phyloP scores from a whole-genome alignment of 2,888 invertebrate genomes.

The Maniola hyperantus region DNA sequence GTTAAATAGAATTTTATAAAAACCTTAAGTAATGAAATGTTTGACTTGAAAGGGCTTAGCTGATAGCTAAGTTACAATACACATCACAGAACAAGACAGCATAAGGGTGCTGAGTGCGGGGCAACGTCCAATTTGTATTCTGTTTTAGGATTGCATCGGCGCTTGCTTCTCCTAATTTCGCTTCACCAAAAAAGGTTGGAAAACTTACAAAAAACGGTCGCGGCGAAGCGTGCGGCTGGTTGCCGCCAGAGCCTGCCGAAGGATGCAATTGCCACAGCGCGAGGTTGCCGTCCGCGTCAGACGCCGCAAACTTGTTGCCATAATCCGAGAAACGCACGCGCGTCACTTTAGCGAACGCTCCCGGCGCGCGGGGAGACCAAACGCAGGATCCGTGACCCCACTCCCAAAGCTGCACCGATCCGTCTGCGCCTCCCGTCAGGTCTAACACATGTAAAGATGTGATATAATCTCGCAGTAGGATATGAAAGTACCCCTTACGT shows the following conservation, averaged over 20 bases:
- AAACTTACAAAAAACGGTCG: slow-evolving; percentile 93
- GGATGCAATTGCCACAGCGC: slow-evolving; percentile 97
- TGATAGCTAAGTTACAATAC: too few species aligned
- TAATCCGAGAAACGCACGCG: slow-evolving; percentile 97
- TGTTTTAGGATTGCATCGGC: too few species aligned
- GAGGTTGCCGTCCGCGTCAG: slow-evolving; percentile 98
- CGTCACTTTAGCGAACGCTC: slow-evolving; percentile 97
- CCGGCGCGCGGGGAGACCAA: slow-evolving; percentile 94
- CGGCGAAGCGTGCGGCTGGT: slow-evolving; percentile 77
- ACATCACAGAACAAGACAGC: too few species aligned
- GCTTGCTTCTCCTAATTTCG: too few species aligned
- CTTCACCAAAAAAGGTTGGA: neutral
- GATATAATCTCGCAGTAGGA: neutral
- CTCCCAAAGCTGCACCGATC: slow-evolving; percentile 98
- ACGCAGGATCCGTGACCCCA: slow-evolving; percentile 98
- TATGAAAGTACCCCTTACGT: neutral
- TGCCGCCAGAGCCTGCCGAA: slow-evolving; percentile 80
- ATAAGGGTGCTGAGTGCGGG: too few species aligned
- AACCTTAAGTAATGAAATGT: too few species aligned
- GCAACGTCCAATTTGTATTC: too few species aligned
- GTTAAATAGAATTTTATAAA: too few species aligned
- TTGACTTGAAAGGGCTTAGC: too few species aligned
- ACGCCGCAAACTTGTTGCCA: slow-evolving; percentile 99
- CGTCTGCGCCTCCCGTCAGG: slow-evolving; percentile 97
- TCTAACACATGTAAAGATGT: slow-evolving; percentile 77